Percentiles rank a stretch among this genome's conserved stretches.
Conservation (phyloP, 1,140 invertebrate genomes). For the Diorhabda carinulata region DNA sequence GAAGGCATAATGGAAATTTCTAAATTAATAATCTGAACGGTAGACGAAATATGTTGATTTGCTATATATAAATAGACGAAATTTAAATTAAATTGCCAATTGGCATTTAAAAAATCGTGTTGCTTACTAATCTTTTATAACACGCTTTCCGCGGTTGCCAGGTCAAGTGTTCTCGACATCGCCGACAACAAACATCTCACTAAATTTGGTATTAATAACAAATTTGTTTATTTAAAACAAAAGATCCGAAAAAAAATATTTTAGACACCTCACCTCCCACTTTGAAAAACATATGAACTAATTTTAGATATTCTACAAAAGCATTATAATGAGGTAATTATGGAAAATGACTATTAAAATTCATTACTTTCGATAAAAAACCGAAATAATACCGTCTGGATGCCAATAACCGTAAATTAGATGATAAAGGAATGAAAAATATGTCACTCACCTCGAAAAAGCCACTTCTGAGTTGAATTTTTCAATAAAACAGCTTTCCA, state of each 20-base stretch:
- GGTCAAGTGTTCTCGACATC: conserved; percentile 46
- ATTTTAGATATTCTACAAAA: conserved; percentile 37
- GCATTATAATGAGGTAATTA: conserved; percentile 3
- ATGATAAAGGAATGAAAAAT: conserved; percentile 32
- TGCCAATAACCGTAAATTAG: background rate
- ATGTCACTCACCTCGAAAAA: conserved; percentile 46
- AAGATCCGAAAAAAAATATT: conserved; percentile 8
- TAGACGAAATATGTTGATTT: too few species aligned
- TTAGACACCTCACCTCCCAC: conserved; percentile 35
- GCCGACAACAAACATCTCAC: conserved; percentile 43
- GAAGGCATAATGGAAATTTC: too few species aligned
- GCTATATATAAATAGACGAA: background rate
- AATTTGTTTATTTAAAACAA: conserved; percentile 11
- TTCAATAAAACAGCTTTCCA: conserved; percentile 27
- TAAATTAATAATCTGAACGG: too few species aligned
- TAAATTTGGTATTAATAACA: conserved; percentile 40
- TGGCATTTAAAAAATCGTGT: conserved; percentile 14
- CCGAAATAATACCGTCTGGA: too few species aligned
- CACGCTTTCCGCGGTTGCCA: conserved; percentile 45
- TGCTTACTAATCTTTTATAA: conserved; percentile 38
- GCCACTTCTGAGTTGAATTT: conserved; percentile 32
- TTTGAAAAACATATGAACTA: conserved; percentile 35
- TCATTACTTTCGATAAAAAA: too few species aligned
- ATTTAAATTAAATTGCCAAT: conserved; percentile 4
- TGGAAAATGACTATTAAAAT: too few species aligned